Evolutionary conservation across 2,888 invertebrate genomes (phyloP), one percentile per base, ranked within the genome.

Genomic region (Kuschelorhynchus macadamiae): DNA sequence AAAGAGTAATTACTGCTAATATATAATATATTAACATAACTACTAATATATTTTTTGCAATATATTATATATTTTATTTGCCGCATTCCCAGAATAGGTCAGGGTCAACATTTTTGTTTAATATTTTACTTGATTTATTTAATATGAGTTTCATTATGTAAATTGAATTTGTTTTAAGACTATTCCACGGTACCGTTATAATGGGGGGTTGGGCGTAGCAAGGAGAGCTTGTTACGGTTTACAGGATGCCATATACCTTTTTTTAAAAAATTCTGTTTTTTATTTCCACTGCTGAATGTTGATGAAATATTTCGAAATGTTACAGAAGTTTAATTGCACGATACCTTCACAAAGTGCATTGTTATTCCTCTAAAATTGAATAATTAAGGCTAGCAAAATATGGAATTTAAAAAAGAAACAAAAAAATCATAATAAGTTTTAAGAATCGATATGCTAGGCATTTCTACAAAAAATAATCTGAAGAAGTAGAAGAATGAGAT

Each of bases 31-130:
- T 5, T 25, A 25, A 25, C 42, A 55, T 55, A 55, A 55, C 25
- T 25, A 25, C 7, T 42, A 25, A n/a, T n/a, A 42, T 21, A 41
- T 20, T 46, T 46, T 57, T 57, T 57, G 46, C 56, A 32, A 46
- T 57, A 46, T 20, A 42, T 57, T 57, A 57, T 57, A 32, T 12
- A 57, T 18, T 46, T 57, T 57, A 57, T 57, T 44, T 46, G 32
- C 56, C 56, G 56, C 44, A 57, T 44, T 57, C 56, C 20, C 32
- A 18, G n/a, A 46, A 57, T 57, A 57, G 56, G 56, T 57, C 56
- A 57, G 44, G 56, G 56, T 11, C 46, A 33, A 33, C 30, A 57
- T 57, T 57, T 56, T 57, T 42, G 55, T 55, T 55, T 55, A 55
- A 55, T 25, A 41, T 57, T 57, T 57, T 46, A 42, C 46, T 32